Conservation (phyloP, 2,797 vertebrate genomes). For the Aldrovandia affinis region DNA sequence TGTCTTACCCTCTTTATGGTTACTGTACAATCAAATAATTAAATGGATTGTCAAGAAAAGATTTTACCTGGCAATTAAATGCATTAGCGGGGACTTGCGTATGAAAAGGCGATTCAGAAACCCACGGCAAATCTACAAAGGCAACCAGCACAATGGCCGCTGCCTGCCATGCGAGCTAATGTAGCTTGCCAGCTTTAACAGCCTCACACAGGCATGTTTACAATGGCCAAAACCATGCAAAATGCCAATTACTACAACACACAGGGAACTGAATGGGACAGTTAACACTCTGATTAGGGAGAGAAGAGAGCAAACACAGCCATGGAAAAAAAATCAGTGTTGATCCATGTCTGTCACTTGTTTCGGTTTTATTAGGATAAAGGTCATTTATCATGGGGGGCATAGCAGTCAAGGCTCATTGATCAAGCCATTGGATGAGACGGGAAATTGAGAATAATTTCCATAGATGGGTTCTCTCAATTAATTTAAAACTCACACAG, state of each 20-base stretch:
- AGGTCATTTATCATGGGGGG: not conserved
- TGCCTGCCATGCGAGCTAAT: slow-evolving; percentile 59
- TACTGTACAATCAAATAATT: slow-evolving; percentile 80
- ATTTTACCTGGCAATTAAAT: slow-evolving; percentile 95
- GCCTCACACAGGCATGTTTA: slow-evolving; percentile 70
- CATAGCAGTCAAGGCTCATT: slow-evolving; percentile 43
- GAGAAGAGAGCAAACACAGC: not conserved
- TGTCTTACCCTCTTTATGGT: slow-evolving; percentile 51
- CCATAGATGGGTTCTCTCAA: slow-evolving; percentile 68
- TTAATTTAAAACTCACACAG: slow-evolving; percentile 60
- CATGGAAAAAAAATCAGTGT: slow-evolving; percentile 47
- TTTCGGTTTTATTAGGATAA: slow-evolving; percentile 2
- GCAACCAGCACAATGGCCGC: slow-evolving; percentile 72
- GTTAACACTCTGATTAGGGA: slow-evolving; percentile 50
- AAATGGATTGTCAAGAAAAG: slow-evolving; percentile 78
- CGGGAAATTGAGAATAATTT: slow-evolving; percentile 55
- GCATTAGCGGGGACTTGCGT: slow-evolving; percentile 74
- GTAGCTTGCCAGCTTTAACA: slow-evolving; percentile 66
- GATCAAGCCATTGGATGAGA: not conserved
- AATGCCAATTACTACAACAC: slow-evolving; percentile 69
- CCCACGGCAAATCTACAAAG: slow-evolving; percentile 79
- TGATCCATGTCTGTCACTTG: not conserved
- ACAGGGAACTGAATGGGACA: slow-evolving; percentile 55
- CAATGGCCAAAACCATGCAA: slow-evolving; percentile 64
- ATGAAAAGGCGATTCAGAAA: slow-evolving; percentile 78